Base-by-base conservation (phyloP, 2,797 vertebrate genomes). In the Notoglanidium macrostoma region DNA sequence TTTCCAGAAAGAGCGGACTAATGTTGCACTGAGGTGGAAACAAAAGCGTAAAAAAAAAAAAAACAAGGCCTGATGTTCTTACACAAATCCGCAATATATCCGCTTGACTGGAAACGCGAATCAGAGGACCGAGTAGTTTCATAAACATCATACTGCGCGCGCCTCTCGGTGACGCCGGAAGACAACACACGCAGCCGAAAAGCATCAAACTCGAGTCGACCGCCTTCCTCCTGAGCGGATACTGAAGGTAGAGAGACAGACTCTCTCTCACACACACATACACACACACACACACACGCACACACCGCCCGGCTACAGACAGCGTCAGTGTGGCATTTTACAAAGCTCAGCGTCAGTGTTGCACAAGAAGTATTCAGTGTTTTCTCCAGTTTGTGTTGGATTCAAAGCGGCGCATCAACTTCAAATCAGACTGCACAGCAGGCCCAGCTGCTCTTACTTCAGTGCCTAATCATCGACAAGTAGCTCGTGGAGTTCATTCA, bases 91-190 rank as follows among this genome's bases (percentile, higher is more conserved):
- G 21, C 81, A n/a, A 5, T 29, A 49, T 19, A 55, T 15, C 40
- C 8, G 12, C 14, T 26, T 19, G 82, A 35, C 12, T 5, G 14
- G 49, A 26, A 19, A n/a, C 21, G 61, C 9, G 80, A 19, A n/a
- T 17, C 40, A 10, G 57, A 9, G 79, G 29, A 84, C 67, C 23
- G 68, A 12, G 83, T 19, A 46, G 51, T 11, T 84, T 59, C 8
- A n/a, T 17, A 49, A 51, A 12, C 61, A 68, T 83, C 81, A 68
- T 26, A 51, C n/a, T 21, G 12, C 29, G 81, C 87, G 80, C 87
- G 90, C 90, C 88, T 90, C 87, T 57, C 74, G 82, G 88, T 92
- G 90, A 92, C 91, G 92, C 91, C 87, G 90, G 90, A 92, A 89
- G 86, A 93, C 90, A 88, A 86, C 89, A 89, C 86, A 72, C 79